A percentile compares a stretch with the other conserved stretches of the same genome.
These are phyloP conservation scores for Ommatoiulus sabulosus DNA, from an alignment of 2,888 invertebrate species.

Conservation along the genomic window DNA sequence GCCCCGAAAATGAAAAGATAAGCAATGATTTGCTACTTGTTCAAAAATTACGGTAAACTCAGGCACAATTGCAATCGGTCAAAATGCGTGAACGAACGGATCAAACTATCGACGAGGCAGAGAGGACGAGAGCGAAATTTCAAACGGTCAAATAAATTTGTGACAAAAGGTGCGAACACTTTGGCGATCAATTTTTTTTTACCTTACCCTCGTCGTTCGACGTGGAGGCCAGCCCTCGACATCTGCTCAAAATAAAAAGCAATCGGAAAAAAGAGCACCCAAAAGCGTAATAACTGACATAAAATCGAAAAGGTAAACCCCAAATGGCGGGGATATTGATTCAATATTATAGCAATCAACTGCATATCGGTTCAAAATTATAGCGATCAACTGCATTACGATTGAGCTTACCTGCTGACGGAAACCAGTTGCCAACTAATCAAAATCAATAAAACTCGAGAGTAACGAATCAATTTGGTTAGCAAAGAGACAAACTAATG, in stretches of 20 bases:
- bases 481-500: neutral
- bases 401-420: slow-evolving; percentile 27
- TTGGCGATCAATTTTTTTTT: neutral
- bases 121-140: no score
- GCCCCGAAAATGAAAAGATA: slow-evolving; percentile 40
- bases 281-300: no score
- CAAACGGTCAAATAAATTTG: no score
- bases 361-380: neutral
- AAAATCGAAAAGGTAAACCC: no score
- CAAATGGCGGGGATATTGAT: no score
- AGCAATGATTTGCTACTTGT: slow-evolving; percentile 36
- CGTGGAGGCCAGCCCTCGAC: neutral
- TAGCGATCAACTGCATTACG: neutral
- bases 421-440: neutral
- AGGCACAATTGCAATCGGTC: neutral
- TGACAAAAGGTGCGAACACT: neutral
- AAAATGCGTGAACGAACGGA: neutral
- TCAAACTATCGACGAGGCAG: neutral
- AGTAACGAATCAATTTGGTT: neutral
- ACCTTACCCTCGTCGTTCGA: slow-evolving; percentile 12
- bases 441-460: neutral
- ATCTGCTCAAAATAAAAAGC: neutral
- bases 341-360: neutral
- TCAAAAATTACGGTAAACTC: slow-evolving; percentile 14
- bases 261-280: no score